Evolutionary conservation across 2,888 invertebrate species (phyloP), one percentile per base, ranked within the genome.

Genomic region (Acleris laterana): DNA sequence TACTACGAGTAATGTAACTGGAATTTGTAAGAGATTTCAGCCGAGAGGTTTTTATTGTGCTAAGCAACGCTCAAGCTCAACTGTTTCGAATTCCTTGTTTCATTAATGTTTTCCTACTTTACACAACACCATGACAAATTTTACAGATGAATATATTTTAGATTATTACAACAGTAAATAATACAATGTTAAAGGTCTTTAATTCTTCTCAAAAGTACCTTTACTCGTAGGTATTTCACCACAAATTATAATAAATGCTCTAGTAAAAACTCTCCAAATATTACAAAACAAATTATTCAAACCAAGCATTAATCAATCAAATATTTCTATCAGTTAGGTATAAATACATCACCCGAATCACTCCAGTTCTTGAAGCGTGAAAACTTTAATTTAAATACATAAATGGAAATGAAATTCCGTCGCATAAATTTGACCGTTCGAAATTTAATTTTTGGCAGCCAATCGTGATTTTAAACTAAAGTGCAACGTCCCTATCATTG

Each of bases 401-500:
- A 66, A 61, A 66, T 66, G 62, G 32, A 62, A 66, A 66, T 66
- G 51, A 44, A 46, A 63, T 59, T 66, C 46, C 66, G 17, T 56
- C 44, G 66, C 56, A 66, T 66, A 66, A 61, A 62, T 66, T 66
- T 57, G 44, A 57, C 66, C 65, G 50, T 50, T 60, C 61, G 44
- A 56, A 58, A 66, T 66, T 66, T 52, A 66, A 66, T 66, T 66
- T 66, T 66, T 66, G 66, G 66, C 65, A 32, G 44, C 51, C 66
- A 61, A 66, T 66, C 61, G 51, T 48, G 51, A 66, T 66, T 66
- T 66, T 52, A 62, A 66, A 62, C 61, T 66, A 62, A 62, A 66
- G 66, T 66, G 66, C 66, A 66, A 57, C 62, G 66, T 66, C 57
- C 66, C 66, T 66, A 66, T 66, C 66, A 66, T 66, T 52, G 61